These are phyloP conservation scores for Hippocampus abdominalis DNA, from an alignment of 2,113 vertebrate species.

Conservation along the genomic window DNA sequence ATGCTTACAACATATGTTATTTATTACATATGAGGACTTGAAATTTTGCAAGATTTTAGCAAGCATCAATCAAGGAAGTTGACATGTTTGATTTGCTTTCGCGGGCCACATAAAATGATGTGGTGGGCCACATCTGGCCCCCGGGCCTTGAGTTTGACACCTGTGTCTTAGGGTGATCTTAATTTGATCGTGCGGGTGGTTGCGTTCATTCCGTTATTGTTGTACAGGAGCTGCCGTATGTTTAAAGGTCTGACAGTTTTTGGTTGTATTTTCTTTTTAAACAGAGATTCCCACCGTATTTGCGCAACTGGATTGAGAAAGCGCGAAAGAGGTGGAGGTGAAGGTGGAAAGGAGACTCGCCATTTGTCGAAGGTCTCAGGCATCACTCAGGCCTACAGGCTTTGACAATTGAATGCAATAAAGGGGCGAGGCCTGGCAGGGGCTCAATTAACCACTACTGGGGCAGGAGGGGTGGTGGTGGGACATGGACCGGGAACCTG, in stretches of 20 bases:
- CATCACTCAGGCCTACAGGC: slow-evolving; percentile 67
- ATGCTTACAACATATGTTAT: too few species aligned
- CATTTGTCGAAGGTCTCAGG: slow-evolving; percentile 73
- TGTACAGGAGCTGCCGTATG: slow-evolving; percentile 23
- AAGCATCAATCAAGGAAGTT: too few species aligned
- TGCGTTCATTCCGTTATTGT: slow-evolving; percentile 34
- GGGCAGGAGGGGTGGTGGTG: slow-evolving; percentile 46
- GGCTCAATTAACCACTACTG: slow-evolving; percentile 71
- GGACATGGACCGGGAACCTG: slow-evolving; percentile 56
- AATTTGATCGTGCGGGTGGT: neutral
- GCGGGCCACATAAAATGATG: too few species aligned
- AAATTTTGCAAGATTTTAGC: too few species aligned
- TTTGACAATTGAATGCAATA: slow-evolving; percentile 75
- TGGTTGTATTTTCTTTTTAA: too few species aligned
- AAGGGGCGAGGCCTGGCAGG: slow-evolving; percentile 69
- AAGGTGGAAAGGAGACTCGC: slow-evolving; percentile 61
- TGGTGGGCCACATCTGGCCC: too few species aligned
- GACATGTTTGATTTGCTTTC: too few species aligned
- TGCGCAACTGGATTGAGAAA: slow-evolving; percentile 50
- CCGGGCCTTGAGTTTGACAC: too few species aligned
- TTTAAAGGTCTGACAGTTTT: too few species aligned
- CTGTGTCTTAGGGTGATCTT: neutral
- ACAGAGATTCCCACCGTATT: slow-evolving; percentile 22
- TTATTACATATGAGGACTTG: too few species aligned
- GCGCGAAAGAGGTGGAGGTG: slow-evolving; percentile 55